Percentiles rank a stretch among this genome's conserved stretches.
Conservation (phyloP, 2,888 invertebrate species). For the Sisyra nigra region DNA sequence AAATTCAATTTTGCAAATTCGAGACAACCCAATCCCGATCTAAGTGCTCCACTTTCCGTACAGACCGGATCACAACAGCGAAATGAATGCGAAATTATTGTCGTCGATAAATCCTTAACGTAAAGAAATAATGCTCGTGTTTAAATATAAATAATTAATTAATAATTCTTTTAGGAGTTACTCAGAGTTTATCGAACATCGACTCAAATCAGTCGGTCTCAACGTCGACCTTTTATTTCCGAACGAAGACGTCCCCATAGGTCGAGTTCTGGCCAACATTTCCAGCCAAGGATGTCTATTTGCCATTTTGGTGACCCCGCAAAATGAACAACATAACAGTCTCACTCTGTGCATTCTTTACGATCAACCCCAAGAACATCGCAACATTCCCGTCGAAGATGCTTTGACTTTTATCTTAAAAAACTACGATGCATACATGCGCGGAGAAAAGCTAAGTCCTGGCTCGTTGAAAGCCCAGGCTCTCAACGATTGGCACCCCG, state of each 20-base stretch:
- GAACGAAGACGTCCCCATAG: slow-evolving; percentile 73
- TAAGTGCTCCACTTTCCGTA: neutral
- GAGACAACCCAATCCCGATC: neutral
- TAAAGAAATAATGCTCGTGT: slow-evolving; percentile 25
- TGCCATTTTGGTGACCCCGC: slow-evolving; percentile 71
- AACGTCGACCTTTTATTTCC: slow-evolving; percentile 81
- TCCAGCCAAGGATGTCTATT: slow-evolving; percentile 78
- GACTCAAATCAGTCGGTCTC: slow-evolving; percentile 60
- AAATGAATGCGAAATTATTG: slow-evolving; percentile 85
- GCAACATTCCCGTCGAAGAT: slow-evolving; percentile 92
- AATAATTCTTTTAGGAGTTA: slow-evolving; percentile 42
- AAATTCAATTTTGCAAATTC: neutral
- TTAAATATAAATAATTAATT: neutral
- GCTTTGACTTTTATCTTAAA: slow-evolving; percentile 62
- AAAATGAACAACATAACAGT: slow-evolving; percentile 73
- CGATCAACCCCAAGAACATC: slow-evolving; percentile 85
- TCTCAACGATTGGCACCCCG: slow-evolving; percentile 35
- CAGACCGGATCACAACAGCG: slow-evolving; percentile 20
- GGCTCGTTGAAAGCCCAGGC: slow-evolving; percentile 17
- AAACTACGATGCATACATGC: slow-evolving; percentile 47
- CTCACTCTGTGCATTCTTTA: slow-evolving; percentile 81
- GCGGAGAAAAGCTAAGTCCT: slow-evolving; percentile 25
- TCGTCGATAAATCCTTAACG: slow-evolving; percentile 67
- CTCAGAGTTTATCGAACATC: slow-evolving; percentile 73
- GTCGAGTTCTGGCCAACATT: slow-evolving; percentile 68